Evolutionary conservation across 2,888 invertebrate genomes (phyloP).

Genomic region (Horisme vitalbata): DNA sequence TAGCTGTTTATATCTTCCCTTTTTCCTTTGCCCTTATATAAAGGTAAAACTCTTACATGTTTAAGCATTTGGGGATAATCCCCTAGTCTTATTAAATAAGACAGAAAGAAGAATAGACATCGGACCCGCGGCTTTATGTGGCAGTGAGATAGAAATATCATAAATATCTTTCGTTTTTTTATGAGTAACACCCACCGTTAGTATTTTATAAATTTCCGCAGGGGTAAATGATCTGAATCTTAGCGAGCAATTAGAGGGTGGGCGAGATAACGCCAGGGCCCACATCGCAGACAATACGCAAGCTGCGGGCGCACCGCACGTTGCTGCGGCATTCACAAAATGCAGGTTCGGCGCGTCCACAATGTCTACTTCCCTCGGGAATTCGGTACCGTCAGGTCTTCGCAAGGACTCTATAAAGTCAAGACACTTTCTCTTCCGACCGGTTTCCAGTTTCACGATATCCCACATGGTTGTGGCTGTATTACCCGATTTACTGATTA

Average conservation of each 20-base stretch:
- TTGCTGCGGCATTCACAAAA: background rate
- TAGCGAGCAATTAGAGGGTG: background rate
- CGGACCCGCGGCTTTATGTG: background rate
- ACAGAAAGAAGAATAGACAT: background rate
- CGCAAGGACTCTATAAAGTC: background rate
- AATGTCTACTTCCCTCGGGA: background rate
- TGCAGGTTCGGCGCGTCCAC: background rate
- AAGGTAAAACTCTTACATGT: too few species aligned
- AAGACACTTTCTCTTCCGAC: background rate
- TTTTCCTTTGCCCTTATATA: too few species aligned
- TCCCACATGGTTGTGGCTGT: background rate
- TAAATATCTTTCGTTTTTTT: slow-evolving; percentile 4
- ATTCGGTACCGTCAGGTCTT: background rate
- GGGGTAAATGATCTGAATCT: background rate
- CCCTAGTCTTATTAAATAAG: background rate
- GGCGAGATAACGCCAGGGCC: background rate
- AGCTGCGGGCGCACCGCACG: background rate
- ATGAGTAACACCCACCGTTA: background rate
- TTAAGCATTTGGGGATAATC: background rate
- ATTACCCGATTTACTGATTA: background rate
- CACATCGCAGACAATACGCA: background rate
- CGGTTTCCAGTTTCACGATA: background rate
- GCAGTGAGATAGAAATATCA: slow-evolving; percentile 1
- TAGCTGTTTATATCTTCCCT: too few species aligned
- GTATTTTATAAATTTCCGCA: background rate